Evolutionary conservation across 2,888 invertebrate species (phyloP), one percentile per base, ranked within the genome.

Genomic region (Neoitamus cyanurus): DNA sequence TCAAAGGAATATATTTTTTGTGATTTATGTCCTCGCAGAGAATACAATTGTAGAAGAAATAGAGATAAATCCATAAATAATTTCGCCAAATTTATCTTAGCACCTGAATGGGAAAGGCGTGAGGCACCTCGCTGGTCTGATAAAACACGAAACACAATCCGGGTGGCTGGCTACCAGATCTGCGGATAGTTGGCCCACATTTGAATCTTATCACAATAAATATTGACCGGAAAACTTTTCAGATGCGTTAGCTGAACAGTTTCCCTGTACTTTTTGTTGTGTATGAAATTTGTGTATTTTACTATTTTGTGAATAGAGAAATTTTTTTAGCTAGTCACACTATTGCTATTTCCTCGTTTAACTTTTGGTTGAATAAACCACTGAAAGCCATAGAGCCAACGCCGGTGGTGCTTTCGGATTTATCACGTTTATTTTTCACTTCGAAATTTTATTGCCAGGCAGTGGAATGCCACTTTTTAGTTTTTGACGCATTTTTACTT

Each of bases 41-140:
- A 37, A 75, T 42, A 75, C 75, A 75, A 75, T 75, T 75, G 75
- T n/a, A 20, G 30, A 58, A 25, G 58, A 78, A 78, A 58, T 78
- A 58, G 78, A 78, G 78, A 78, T 78, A 78, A 78, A 78, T 78
- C 58, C 58, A 48, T 30, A 78, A 78, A 78, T 78, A 78, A 78
- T 78, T 78, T 78, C 31, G 30, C 30, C 30, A 48, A 46, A 78
- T 78, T 48, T 78, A 78, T 78, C 58, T 30, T 46, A 78, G 25
- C 30, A 78, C 20, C 58, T 58, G 58, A 58, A 58, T 58, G 58
- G 25, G 7, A 58, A 58, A 58, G 20, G 58, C 20, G 58, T 58
- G 58, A 58, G 58, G 58, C 20, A 2, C 9, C 25, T 58, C 58
- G 58, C 11, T 58, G 9, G 15, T 25, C 58, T 58, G 58, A 58